These are phyloP conservation scores for Falco punctatus DNA, from an alignment of 2,113 vertebrate genomes.

Conservation along the genomic window DNA sequence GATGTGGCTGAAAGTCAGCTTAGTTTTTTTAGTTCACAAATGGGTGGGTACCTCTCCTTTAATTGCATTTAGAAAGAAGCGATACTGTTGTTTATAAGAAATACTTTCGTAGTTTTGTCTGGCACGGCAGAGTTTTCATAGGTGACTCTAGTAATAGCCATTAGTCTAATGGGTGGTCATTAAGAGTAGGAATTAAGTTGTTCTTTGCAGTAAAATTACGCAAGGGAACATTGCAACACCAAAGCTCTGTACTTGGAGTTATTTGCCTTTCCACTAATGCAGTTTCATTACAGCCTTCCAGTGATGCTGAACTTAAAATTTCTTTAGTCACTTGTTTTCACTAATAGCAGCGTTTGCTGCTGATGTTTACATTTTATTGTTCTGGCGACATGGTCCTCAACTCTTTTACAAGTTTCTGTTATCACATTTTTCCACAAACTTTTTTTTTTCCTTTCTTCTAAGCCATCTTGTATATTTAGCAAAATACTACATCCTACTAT, in stretches of 20 bases:
- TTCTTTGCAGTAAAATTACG: conserved; percentile 34
- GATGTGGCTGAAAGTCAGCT: neutral
- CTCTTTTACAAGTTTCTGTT: neutral
- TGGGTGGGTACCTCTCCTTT: neutral
- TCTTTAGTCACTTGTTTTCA: neutral
- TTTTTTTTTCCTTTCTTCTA: neutral
- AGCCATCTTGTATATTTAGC: neutral
- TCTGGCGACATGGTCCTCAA: neutral
- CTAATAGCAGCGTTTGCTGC: neutral
- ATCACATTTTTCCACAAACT: neutral
- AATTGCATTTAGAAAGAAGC: neutral
- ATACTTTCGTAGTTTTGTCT: neutral
- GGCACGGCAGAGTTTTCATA: neutral
- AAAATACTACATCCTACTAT: neutral
- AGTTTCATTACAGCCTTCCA: neutral
- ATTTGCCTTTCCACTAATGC: conserved; percentile 17
- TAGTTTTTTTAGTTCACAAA: neutral
- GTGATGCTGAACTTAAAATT: neutral
- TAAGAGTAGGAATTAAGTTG: neutral
- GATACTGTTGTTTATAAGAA: neutral
- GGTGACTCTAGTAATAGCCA: neutral
- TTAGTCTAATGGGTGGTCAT: neutral
- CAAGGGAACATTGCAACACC: neutral
- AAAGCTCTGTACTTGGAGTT: neutral
- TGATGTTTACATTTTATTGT: neutral